Base-by-base conservation (phyloP, 1,140 invertebrate genomes). In the Cyphomyrmex costatus region DNA sequence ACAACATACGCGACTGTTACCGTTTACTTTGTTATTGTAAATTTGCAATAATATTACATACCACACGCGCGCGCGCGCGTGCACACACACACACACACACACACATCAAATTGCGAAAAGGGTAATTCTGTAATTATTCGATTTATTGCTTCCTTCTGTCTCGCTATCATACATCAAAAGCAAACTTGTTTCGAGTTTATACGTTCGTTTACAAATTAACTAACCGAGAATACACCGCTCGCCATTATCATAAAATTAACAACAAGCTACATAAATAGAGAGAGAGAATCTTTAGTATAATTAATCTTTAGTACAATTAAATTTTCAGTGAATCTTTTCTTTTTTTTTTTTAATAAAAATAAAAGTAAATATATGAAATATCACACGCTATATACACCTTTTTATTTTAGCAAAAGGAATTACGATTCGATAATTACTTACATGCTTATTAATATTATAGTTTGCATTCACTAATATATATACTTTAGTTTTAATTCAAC, bases 141-240 rank as follows among this genome's bases (percentile, higher is more conserved):
- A 58, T 36, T 36, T 58, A 58, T 24, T 56, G n/a, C 53, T 58
- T 74, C n/a, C 53, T 58, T 56, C 16, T 30, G 2, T 0, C 5
- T 46, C 16, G 21, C 36, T 19, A 60, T 77, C 16, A 8, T 53
- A 71, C 53, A 76, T 76, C 51, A 60, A 21, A 42, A 42, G 36
- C 8, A 30, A 42, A 27, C 16, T 77, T 77, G 36, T 77, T 76
- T 77, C 56, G 2, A 46, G 1, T 0, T 77, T 30, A 24, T 30
- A 4, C 2, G 27, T 77, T 24, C 36, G 10, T 77, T 24, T 42
- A 77, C 36, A 77, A 77, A 77, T 77, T 77, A 77, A 24, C 33
- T 76, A 77, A 76, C 16, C 24, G 4, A 16, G 24, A n/a, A 24
- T 16, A 60, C 21, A 77, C 21, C n/a, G 12, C 36, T 46, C 4